Base-by-base conservation (phyloP, 2,888 invertebrate species). In the Dexiosoma caninum region DNA sequence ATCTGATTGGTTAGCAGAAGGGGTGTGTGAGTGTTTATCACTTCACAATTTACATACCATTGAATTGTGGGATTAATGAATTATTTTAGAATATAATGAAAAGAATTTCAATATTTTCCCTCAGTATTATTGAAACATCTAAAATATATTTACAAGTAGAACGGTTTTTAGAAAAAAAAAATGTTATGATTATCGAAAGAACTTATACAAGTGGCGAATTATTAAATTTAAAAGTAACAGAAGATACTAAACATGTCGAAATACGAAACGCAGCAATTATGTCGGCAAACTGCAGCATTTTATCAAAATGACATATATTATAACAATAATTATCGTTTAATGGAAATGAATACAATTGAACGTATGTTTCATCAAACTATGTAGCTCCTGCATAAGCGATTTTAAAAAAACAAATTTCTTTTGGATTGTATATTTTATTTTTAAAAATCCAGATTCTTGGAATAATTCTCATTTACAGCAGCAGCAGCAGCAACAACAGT, bases 271-370 rank as follows among this genome's bases (percentile, higher is more conserved):
- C 83, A 81, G 27, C 77, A 83, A 42, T 71, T 83, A 49, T 83
- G 83, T 30, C 81, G 81, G n/a, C 78, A 78, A 27, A 44, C 80
- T 14, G 60, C 83, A 37, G 60, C 79, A 46, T 83, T 78, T 76
- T 83, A 80, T 75, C 78, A 78, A 62, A 83, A 72, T 83, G 83
- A 83, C 64, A 72, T 81, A 12, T 83, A 69, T 76, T 83, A 83
- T 49, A 75, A 42, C 60, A 83, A 78, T 72, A 81, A 79, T 70
- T 81, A 81, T 77, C 83, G 81, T 44, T 57, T 82, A 60, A 83
- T 80, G 70, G 83, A 83, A 70, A 82, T 83, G 42, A 70, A 81
- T 59, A 35, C 75, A 67, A 80, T 83, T 21, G 83, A 83, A 40
- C 80, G 83, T 83, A 83, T 42, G 59, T 53, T 57, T 71, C 30